Evolutionary conservation across 2,113 vertebrate genomes (phyloP).

Genomic region (Leptobrachium ailaonicum): DNA sequence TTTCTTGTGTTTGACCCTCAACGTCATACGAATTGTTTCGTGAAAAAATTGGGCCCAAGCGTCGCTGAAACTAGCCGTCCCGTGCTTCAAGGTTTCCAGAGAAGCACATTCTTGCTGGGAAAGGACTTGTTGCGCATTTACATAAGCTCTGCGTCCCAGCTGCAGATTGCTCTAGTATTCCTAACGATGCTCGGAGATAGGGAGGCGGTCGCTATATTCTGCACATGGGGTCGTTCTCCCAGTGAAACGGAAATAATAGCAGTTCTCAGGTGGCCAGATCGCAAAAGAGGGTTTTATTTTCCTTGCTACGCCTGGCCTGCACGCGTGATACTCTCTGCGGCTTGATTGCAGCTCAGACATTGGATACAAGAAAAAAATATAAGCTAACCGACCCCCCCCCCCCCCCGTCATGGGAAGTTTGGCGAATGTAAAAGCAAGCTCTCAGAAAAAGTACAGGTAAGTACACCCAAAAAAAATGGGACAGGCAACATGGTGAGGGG

Average conservation of each 20-base stretch:
- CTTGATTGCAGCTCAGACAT: constrained; percentile 49
- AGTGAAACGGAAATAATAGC: constrained; percentile 59
- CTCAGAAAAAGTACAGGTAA: too few relatives aligned
- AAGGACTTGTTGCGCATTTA: not conserved
- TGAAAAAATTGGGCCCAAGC: too few relatives aligned
- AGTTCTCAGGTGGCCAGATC: constrained; percentile 60
- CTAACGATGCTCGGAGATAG: constrained; percentile 66
- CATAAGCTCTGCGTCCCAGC: constrained; percentile 48
- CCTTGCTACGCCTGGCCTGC: constrained; percentile 37
- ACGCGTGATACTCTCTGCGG: constrained; percentile 45
- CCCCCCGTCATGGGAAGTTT: not conserved
- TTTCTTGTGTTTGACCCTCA: too few relatives aligned
- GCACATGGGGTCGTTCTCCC: constrained; percentile 58
- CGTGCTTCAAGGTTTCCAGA: not conserved
- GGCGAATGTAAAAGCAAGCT: not conserved
- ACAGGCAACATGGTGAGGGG: too few relatives aligned
- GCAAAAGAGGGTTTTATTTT: constrained; percentile 46
- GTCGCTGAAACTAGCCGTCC: too few relatives aligned
- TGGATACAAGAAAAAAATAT: constrained; percentile 39
- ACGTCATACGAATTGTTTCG: too few relatives aligned
- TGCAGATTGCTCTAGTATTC: constrained; percentile 62
- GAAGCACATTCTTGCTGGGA: not conserved
- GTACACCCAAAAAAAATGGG: too few relatives aligned
- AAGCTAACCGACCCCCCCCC: constrained; percentile 1
- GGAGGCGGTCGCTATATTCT: constrained; percentile 56